Evolutionary conservation across 1,140 invertebrate species (phyloP), one percentile per base, ranked within the genome.

Genomic region (Harpegnathos saltator): DNA sequence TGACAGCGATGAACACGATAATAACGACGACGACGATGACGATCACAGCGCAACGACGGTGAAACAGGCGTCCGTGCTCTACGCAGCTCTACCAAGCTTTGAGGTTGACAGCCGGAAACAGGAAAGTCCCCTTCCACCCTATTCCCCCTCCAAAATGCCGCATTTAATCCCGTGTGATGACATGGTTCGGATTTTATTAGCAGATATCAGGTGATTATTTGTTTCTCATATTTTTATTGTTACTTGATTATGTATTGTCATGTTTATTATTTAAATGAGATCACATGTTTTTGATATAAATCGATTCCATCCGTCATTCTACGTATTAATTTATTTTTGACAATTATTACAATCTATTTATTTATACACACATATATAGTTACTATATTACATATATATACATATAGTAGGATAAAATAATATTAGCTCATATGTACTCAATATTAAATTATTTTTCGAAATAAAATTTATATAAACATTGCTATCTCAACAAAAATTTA

Each of bases 21-120:
- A 59, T 11, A 44, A 44, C 38, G 38, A 5, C 9, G 38, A 9
- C 38, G 9, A 44, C 38, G 7, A 44, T 44, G 38, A 44, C 38
- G 38, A 44, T 11, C 4, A 44, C 38, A 44, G 38, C 19, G 22
- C 56, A 59, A 59, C 56, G 56, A 59, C 4, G 58, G 63, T 24
- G 22, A 26, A 38, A 5, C 52, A 29, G 44, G 19, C n/a, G 52
- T 54, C 33, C 19, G 26, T 52, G 44, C 44, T 44, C 33, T 22
- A 61, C 33, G 24, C 38, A 63, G 26, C 58, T 54, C 44, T 54
- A 65, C 44, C 26, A 63, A 77, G 26, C 48, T 72, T 38, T 72
- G 84, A 82, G 87, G 83, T 82, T 92, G 91, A 91, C 90, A 92
- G 89, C 86, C 90, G 90, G 90, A 91, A 91, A 89, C 85, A 89